Evolutionary conservation across 2,888 invertebrate species (phyloP).

Genomic region (Erebia ligea): DNA sequence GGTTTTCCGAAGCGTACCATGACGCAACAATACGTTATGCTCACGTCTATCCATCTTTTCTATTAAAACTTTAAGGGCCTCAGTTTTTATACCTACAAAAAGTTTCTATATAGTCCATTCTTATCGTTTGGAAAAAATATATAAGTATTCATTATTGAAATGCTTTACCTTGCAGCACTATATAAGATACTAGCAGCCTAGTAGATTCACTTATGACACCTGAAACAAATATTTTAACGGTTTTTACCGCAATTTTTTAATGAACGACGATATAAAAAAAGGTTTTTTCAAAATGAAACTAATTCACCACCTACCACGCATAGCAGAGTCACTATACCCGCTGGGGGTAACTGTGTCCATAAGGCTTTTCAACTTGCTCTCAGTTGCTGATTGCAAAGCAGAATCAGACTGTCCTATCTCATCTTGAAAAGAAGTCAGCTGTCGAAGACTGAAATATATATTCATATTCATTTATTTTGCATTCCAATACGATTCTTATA

Average conservation of each 20-base stretch:
- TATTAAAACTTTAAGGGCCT: constrained; percentile 58
- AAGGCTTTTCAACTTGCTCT: constrained; percentile 51
- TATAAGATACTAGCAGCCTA: constrained; percentile 58
- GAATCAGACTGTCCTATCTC: constrained; percentile 52
- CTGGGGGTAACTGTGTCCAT: constrained; percentile 54
- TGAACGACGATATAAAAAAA: not conserved
- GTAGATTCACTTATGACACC: constrained; percentile 59
- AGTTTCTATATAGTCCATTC: too few species aligned
- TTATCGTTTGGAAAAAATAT: not conserved
- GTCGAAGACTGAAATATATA: constrained; percentile 58
- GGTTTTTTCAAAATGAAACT: not conserved
- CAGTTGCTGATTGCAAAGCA: constrained; percentile 48
- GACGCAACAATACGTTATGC: constrained; percentile 61
- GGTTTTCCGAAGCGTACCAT: constrained; percentile 64
- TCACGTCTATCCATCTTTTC: constrained; percentile 55
- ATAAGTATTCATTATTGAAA: not conserved
- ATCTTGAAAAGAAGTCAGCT: constrained; percentile 60
- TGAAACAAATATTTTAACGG: constrained; percentile 46
- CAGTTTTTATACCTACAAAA: constrained; percentile 59
- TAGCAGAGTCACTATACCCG: constrained; percentile 48
- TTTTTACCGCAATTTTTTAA: not conserved
- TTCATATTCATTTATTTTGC: too few species aligned
- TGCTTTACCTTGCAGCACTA: constrained; percentile 59
- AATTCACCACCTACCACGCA: constrained; percentile 49
- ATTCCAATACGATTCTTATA: too few species aligned